Evolutionary conservation across 2,888 invertebrate genomes (phyloP).

Genomic region (Drosophila melanosoma): DNA sequence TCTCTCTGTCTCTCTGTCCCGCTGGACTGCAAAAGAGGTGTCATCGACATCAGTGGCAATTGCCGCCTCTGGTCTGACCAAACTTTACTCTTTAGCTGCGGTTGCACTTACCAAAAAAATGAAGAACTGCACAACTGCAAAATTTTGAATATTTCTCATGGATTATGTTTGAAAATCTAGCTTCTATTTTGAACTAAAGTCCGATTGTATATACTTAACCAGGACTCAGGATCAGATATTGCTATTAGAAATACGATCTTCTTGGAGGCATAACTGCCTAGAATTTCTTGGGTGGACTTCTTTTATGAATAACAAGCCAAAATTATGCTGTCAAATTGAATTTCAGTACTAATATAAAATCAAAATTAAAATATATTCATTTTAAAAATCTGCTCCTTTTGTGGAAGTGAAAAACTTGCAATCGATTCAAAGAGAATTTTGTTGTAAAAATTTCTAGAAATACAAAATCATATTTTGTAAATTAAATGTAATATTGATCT

Average conservation of each 20-base stretch:
- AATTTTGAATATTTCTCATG: background rate
- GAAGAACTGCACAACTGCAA: slow-evolving; percentile 1
- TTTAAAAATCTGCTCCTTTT: accelerated
- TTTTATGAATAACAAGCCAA: background rate
- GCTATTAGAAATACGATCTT: accelerated
- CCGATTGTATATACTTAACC: background rate
- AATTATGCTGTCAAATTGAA: background rate
- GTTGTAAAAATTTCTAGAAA: background rate
- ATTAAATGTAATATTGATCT: background rate
- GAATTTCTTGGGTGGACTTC: background rate
- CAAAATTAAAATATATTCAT: background rate
- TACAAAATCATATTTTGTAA: background rate
- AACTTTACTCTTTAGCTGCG: slow-evolving; percentile 11
- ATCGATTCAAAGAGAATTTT: background rate
- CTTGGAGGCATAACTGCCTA: too few species aligned
- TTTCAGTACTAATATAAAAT: background rate
- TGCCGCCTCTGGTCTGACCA: slow-evolving; percentile 26
- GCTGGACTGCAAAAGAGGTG: slow-evolving; percentile 49
- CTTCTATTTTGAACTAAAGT: background rate
- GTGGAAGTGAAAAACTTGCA: too few species aligned
- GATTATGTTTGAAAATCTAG: background rate
- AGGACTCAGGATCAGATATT: background rate
- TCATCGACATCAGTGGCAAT: slow-evolving; percentile 52
- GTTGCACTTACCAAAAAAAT: background rate
- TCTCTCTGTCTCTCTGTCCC: slow-evolving; percentile 16